Conservation (phyloP, 2,113 vertebrate species). For the Phoxinus phoxinus region DNA sequence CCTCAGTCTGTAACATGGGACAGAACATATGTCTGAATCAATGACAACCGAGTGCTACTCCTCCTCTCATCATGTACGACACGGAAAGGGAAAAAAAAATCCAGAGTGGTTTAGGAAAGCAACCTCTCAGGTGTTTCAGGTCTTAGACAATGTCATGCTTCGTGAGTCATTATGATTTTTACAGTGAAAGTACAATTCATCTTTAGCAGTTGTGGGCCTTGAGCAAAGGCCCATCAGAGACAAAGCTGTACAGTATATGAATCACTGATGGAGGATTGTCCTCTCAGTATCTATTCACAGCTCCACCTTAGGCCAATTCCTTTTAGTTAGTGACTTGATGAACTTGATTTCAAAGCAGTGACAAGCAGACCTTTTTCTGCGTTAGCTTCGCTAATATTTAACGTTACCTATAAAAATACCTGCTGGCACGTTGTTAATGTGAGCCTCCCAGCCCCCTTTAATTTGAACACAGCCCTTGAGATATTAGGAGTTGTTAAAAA, state of each 20-base stretch:
- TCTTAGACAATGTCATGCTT: constrained; percentile 13
- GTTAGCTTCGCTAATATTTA: no score
- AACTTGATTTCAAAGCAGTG: no score
- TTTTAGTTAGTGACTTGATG: no score
- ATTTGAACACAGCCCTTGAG: neutral
- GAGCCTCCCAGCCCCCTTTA: neutral
- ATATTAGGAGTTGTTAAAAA: neutral
- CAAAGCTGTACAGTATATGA: neutral
- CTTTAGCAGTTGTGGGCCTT: neutral
- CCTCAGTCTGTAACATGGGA: constrained; percentile 11
- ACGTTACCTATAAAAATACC: neutral
- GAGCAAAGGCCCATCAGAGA: neutral
- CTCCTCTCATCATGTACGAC: constrained; percentile 22
- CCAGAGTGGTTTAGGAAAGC: neutral
- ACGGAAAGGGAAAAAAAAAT: neutral
- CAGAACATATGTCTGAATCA: constrained; percentile 33
- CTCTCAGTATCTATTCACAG: neutral
- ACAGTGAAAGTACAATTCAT: constrained; percentile 3
- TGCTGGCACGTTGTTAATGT: neutral
- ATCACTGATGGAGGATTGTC: neutral
- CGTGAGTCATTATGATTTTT: neutral
- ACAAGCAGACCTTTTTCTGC: no score
- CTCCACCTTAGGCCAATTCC: neutral
- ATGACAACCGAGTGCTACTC: constrained; percentile 28
- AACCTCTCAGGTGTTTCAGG: neutral